A percentile compares a stretch with the other conserved stretches of the same genome.
Evolutionary conservation across 2,888 invertebrate genomes (phyloP).

Genomic region (Creontiades dilutus): DNA sequence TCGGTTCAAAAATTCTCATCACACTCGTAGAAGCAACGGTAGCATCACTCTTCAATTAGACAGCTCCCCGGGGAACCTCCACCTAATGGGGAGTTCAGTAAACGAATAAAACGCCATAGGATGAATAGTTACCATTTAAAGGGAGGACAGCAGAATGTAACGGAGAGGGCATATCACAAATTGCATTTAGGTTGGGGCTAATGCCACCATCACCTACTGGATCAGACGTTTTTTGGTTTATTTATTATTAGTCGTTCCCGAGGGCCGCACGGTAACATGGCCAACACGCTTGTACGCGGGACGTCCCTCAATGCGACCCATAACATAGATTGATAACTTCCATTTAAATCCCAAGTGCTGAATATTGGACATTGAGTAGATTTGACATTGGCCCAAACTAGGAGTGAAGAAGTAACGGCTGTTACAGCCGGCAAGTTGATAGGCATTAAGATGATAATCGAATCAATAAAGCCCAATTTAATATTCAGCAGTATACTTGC

Average conservation of each 20-base stretch:
- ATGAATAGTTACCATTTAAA: constrained; percentile 30
- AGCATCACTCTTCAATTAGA: constrained; percentile 39
- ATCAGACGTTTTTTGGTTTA: constrained; percentile 1
- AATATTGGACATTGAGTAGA: no score
- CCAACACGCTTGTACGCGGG: constrained; percentile 27
- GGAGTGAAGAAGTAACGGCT: no score
- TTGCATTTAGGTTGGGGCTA: constrained; percentile 30
- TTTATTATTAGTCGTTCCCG: constrained; percentile 7
- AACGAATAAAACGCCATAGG: constrained; percentile 21
- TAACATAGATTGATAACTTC: constrained; percentile 9
- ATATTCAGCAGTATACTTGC: no score
- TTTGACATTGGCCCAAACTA: no score
- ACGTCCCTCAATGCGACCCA: not conserved
- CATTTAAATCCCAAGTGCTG: not conserved
- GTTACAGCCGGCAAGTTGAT: no score
- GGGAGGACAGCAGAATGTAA: constrained; percentile 16
- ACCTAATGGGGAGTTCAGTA: not conserved
- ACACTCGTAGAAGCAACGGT: not conserved
- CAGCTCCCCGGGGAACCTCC: not conserved
- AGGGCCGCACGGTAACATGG: not conserved
- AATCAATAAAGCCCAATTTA: no score
- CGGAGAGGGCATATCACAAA: constrained; percentile 22
- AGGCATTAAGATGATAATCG: no score
- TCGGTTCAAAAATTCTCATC: constrained; percentile 1
- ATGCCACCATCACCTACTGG: no score